These are phyloP conservation scores for Rotaria sp. DNA, from an alignment of 2,888 invertebrate genomes.

Conservation along the genomic window DNA sequence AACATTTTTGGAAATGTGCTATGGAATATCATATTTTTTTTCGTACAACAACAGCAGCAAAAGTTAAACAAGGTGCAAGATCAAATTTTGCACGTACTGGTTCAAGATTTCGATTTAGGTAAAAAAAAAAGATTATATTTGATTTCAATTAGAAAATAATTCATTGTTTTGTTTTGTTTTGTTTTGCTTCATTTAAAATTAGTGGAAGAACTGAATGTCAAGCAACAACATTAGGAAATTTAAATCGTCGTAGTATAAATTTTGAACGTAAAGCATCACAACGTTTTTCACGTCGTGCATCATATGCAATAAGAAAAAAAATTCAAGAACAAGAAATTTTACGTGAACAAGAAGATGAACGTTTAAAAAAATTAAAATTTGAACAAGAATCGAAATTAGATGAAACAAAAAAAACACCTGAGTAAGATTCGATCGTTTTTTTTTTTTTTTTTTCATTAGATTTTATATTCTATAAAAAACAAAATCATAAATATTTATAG, in stretches of 20 bases:
- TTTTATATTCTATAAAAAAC: not conserved
- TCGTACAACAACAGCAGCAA: slow-evolving; percentile 64
- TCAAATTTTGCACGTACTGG: slow-evolving; percentile 98
- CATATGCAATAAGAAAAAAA: slow-evolving; percentile 38
- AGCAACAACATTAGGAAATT: slow-evolving; percentile 76
- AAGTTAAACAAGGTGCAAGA: slow-evolving; percentile 65
- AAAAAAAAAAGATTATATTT: slow-evolving; percentile 31
- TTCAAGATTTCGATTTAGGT: slow-evolving; percentile 81
- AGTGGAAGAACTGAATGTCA: slow-evolving; percentile 96
- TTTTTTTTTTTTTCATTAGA: not conserved
- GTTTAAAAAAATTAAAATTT: slow-evolving; percentile 2
- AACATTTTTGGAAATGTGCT: slow-evolving; percentile 99
- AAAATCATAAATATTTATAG: not conserved
- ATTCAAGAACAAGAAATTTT: slow-evolving; percentile 33
- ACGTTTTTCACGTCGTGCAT: slow-evolving; percentile 73
- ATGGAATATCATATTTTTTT: slow-evolving; percentile 99
- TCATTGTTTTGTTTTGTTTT: too few species aligned
- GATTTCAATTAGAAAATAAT: too few species aligned
- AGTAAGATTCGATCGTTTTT: not conserved
- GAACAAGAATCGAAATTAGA: slow-evolving; percentile 28
- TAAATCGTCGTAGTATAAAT: slow-evolving; percentile 73
- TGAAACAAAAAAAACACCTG: slow-evolving; percentile 13
- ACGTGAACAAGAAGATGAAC: slow-evolving; percentile 28
- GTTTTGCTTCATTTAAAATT: slow-evolving; percentile 5
- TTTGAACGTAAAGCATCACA: slow-evolving; percentile 94